Percentiles rank a stretch among this genome's conserved stretches.
Conservation (phyloP, 2,888 invertebrate genomes). For the Rhagonycha lutea region DNA sequence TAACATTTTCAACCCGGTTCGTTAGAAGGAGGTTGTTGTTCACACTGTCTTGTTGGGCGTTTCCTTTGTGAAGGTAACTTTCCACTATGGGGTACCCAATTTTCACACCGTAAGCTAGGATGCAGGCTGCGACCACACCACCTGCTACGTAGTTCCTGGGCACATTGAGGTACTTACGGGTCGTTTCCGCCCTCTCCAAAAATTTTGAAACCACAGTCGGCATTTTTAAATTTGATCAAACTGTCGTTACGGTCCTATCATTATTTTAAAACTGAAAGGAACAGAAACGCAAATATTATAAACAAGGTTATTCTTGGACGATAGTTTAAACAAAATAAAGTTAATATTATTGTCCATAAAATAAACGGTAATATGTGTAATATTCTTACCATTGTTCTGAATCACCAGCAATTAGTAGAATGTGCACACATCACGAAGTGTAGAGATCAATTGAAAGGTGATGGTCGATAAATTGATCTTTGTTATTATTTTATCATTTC, state of each 20-base stretch:
- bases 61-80: slow-evolving; percentile 50
- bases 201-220: slow-evolving; percentile 69
- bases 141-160: slow-evolving; percentile 64
- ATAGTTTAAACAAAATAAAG: not conserved
- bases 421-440: not conserved
- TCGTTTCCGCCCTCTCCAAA: slow-evolving; percentile 61
- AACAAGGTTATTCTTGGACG: not conserved
- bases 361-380: not conserved
- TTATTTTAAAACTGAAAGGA: not conserved
- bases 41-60: slow-evolving; percentile 45
- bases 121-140: slow-evolving; percentile 62
- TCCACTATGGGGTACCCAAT: slow-evolving; percentile 65
- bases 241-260: not conserved
- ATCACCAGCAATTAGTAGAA: not conserved
- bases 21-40: slow-evolving; percentile 49
- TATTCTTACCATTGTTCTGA: not conserved
- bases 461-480: slow-evolving; percentile 1
- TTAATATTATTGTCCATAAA: not conserved
- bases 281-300: not conserved
- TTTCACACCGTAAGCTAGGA: slow-evolving; percentile 63
- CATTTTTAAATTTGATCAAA: slow-evolving; percentile 50
- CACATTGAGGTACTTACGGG: slow-evolving; percentile 58
- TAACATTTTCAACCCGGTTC: not conserved
- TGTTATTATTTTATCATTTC: not conserved
- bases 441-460: not conserved